phyloP scores from a whole-genome alignment of 2,113 vertebrate species.

The Mesoclemmys tuberculata region DNA sequence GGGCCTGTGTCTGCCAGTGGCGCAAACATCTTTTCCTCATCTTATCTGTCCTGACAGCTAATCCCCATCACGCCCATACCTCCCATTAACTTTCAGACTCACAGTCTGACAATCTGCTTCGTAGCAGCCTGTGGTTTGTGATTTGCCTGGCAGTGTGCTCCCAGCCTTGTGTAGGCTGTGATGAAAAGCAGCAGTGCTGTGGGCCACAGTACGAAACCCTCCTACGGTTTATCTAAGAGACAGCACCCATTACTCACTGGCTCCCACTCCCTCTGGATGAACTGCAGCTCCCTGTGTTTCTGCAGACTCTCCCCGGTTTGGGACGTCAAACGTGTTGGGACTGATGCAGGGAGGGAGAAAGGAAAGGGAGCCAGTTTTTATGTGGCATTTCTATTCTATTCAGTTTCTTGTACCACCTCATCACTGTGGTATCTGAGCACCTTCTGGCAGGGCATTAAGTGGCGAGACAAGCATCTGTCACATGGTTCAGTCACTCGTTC shows the following conservation, averaged over 20 bases:
- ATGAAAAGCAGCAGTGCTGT: not conserved
- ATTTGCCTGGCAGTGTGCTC: not conserved
- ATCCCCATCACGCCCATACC: not conserved
- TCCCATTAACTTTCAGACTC: not conserved
- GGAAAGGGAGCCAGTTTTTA: not conserved
- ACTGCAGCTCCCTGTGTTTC: not conserved
- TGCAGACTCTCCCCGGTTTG: not conserved
- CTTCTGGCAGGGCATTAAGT: not conserved
- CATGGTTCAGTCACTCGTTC: not conserved
- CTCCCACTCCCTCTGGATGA: not conserved
- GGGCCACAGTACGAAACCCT: not conserved
- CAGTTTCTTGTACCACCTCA: not conserved
- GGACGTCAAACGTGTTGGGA: not conserved
- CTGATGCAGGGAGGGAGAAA: not conserved
- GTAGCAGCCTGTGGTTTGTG: not conserved
- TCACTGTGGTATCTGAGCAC: not conserved
- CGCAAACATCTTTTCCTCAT: not conserved
- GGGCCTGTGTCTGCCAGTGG: not conserved
- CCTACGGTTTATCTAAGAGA: not conserved
- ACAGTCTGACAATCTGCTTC: not conserved
- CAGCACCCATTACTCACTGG: not conserved
- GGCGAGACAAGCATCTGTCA: not conserved
- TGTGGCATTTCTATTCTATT: not conserved
- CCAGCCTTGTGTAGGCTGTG: not conserved
- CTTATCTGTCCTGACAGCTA: not conserved